Conservation (phyloP, 2,113 vertebrate species). For the Vidua macroura region DNA sequence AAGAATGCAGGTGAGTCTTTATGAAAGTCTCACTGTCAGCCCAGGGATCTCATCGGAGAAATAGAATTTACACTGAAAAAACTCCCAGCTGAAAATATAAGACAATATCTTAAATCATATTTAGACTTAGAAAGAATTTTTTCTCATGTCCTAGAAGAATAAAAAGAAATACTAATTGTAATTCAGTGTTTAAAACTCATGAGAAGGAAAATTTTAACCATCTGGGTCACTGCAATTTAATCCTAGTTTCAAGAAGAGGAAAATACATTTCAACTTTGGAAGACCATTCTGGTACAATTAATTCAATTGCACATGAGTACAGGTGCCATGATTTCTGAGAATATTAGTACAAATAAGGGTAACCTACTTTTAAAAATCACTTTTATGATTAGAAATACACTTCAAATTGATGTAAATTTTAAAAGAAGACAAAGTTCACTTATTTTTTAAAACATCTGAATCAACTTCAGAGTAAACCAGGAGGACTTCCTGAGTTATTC, state of each 20-base stretch:
- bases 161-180: neutral
- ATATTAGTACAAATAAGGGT: neutral
- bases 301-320: neutral
- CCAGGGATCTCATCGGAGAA: neutral
- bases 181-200: neutral
- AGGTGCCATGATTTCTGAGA: neutral
- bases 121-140: neutral
- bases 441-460: neutral
- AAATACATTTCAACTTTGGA: neutral
- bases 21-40: neutral
- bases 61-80: neutral
- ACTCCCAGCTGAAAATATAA: neutral
- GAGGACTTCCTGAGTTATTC: neutral
- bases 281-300: neutral
- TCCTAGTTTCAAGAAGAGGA: neutral
- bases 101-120: neutral
- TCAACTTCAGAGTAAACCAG: neutral
- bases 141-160: neutral
- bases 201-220: neutral
- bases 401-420: neutral
- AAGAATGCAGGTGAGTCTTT: neutral
- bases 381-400: neutral
- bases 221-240: neutral
- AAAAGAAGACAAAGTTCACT: neutral
- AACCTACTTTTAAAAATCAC: neutral